Conservation (phyloP, 1,140 invertebrate species). For the Leptinotarsa undecemlineata region DNA sequence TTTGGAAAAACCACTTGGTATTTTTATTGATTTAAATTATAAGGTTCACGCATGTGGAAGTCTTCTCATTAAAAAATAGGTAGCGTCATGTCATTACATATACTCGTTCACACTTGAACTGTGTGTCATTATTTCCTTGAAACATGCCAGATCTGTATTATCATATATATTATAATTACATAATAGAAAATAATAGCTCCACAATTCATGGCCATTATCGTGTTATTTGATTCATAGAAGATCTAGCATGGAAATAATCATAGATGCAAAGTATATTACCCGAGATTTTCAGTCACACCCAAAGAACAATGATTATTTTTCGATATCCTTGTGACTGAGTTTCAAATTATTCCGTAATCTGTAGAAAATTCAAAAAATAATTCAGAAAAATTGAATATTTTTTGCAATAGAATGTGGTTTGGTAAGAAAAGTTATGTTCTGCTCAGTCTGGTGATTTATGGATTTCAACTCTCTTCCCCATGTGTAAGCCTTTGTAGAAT, state of each 20-base stretch:
- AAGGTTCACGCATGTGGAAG: background rate
- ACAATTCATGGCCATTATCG: constrained; percentile 2
- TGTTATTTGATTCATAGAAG: background rate
- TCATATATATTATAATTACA: background rate
- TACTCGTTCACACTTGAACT: constrained; percentile 1
- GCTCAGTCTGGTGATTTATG: too few species aligned
- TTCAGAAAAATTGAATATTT: too few species aligned
- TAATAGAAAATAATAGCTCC: background rate
- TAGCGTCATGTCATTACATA: background rate
- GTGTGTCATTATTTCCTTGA: background rate
- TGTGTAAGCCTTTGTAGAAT: too few species aligned
- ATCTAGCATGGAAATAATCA: background rate
- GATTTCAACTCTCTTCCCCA: too few species aligned
- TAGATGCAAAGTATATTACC: background rate
- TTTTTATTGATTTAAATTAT: constrained; percentile 7
- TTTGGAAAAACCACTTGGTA: background rate
- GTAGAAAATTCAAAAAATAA: too few species aligned
- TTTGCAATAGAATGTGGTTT: too few species aligned
- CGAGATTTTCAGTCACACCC: too few species aligned
- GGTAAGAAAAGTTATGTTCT: too few species aligned
- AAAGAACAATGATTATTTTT: too few species aligned
- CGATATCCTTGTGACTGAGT: too few species aligned
- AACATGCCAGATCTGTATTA: background rate
- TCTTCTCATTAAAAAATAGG: background rate
- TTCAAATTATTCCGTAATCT: too few species aligned